Percentiles rank a stretch among this genome's conserved stretches.
Evolutionary conservation across 2,113 vertebrate genomes (phyloP).

Genomic region (Pygoscelis antarcticus): DNA sequence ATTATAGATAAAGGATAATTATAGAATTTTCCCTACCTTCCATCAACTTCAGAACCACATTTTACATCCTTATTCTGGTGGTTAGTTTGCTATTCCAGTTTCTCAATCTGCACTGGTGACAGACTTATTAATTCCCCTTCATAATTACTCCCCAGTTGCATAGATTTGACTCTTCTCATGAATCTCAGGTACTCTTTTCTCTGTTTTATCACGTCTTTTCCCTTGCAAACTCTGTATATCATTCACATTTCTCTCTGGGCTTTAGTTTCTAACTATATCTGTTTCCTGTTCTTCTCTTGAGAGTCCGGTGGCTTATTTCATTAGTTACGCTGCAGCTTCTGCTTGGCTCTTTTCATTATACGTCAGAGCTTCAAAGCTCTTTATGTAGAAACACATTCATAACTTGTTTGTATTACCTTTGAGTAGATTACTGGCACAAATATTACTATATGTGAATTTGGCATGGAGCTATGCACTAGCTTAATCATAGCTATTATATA

Average conservation of each 20-base stretch:
- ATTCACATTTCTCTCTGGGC: not conserved
- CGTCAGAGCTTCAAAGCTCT: not conserved
- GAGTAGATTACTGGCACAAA: not conserved
- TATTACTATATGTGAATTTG: not conserved
- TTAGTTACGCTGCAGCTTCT: not conserved
- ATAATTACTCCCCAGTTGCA: slow-evolving; percentile 30
- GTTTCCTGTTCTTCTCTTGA: not conserved
- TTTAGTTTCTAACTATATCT: not conserved
- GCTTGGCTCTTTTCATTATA: not conserved
- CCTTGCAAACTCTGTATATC: not conserved
- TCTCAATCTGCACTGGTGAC: not conserved
- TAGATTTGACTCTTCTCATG: not conserved
- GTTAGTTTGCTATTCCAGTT: not conserved
- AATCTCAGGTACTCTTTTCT: slow-evolving; percentile 25
- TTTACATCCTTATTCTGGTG: slow-evolving; percentile 11
- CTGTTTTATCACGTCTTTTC: slow-evolving; percentile 6
- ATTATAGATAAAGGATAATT: slow-evolving; percentile 63
- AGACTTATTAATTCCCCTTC: slow-evolving; percentile 45
- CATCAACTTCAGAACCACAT: slow-evolving; percentile 25
- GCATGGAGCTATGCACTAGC: not conserved
- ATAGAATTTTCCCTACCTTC: slow-evolving; percentile 44
- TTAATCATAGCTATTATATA: not conserved
- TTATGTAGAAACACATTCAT: not conserved
- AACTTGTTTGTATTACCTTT: not conserved
- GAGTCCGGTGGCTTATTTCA: not conserved